phyloP scores from a whole-genome alignment of 2,888 invertebrate species.

The Melolontha melolontha region DNA sequence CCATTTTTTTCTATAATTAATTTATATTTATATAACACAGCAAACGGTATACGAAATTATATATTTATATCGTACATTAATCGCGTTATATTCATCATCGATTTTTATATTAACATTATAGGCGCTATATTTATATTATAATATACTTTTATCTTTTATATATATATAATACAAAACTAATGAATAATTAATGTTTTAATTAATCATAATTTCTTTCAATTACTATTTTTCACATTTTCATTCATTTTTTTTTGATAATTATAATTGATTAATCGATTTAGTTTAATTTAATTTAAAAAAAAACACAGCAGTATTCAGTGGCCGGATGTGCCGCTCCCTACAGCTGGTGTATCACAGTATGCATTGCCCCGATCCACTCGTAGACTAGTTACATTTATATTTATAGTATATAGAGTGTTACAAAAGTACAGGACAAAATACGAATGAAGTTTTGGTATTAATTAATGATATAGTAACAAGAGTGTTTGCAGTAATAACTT shows the following conservation, averaged over 20 bases:
- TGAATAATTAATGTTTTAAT: slow-evolving; percentile 2
- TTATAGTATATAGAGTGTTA: slow-evolving; percentile 14
- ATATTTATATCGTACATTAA: slow-evolving; percentile 47
- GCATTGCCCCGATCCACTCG: slow-evolving; percentile 66
- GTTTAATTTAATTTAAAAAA: slow-evolving; percentile 39
- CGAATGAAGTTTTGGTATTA: too few species aligned
- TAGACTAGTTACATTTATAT: slow-evolving; percentile 44
- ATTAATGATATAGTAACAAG: too few species aligned
- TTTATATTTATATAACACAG: slow-evolving; percentile 57
- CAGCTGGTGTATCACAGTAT: slow-evolving; percentile 67
- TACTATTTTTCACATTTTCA: too few species aligned
- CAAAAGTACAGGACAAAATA: slow-evolving; percentile 5
- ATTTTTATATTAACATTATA: slow-evolving; percentile 40
- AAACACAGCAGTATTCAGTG: slow-evolving; percentile 58
- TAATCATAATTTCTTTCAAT: too few species aligned
- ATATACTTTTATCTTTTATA: too few species aligned
- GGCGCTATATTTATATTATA: too few species aligned
- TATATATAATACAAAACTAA: slow-evolving; percentile 11
- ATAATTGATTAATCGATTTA: slow-evolving; percentile 22
- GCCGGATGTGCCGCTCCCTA: slow-evolving; percentile 61
- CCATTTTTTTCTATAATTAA: slow-evolving; percentile 34
- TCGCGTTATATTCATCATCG: slow-evolving; percentile 37
- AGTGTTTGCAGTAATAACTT: too few species aligned
- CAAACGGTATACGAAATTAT: slow-evolving; percentile 59
- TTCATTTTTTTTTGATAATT: slow-evolving; percentile 7